phyloP scores from a whole-genome alignment of 2,797 vertebrate species.

The Cyclura pinguis region DNA sequence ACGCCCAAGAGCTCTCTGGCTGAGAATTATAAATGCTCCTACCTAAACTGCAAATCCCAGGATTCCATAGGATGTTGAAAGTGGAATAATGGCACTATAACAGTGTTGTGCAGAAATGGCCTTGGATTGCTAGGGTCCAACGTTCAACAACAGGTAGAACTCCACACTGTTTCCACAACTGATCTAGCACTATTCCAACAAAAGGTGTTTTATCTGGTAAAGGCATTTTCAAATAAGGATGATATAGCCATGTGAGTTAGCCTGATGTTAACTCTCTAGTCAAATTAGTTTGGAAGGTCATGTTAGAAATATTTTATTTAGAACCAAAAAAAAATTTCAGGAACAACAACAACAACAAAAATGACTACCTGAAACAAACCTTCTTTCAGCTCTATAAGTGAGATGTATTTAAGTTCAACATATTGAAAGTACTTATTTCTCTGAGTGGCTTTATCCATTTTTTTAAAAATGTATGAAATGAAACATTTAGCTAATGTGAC shows the following conservation, averaged over 20 bases:
- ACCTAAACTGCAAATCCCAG: no score
- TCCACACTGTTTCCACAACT: neutral
- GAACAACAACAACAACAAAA: neutral
- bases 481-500: neutral
- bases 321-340: neutral
- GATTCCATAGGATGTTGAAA: no score
- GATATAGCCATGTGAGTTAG: neutral
- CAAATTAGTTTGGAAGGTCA: neutral
- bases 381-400: neutral
- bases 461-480: slow-evolving; percentile 9
- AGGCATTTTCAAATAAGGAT: neutral
- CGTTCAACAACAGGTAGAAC: no score
- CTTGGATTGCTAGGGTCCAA: no score
- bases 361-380: neutral
- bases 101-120: no score
- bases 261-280: neutral
- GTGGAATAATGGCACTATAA: no score
- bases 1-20: no score
- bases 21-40: no score
- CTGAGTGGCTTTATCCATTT: neutral
- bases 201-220: neutral
- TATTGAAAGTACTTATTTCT: neutral
- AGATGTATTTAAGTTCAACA: neutral
- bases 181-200: neutral
- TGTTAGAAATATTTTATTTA: neutral